phyloP scores from a whole-genome alignment of 2,888 invertebrate species.

The Caenorhabditis wallacei region DNA sequence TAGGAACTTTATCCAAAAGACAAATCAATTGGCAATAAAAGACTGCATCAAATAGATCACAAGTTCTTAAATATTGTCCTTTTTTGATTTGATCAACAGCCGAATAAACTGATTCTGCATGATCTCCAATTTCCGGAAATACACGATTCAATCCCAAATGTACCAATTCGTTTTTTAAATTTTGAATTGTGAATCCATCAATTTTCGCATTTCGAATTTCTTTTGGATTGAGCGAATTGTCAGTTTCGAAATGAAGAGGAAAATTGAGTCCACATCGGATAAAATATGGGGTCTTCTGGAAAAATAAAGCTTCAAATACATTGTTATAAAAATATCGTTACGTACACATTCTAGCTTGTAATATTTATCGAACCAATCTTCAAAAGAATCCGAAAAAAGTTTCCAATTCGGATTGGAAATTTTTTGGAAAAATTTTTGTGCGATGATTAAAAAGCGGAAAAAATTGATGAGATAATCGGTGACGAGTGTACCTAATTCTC shows the following conservation, averaged over 20 bases:
- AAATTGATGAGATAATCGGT: background rate
- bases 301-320: no score
- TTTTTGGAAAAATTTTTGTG: background rate
- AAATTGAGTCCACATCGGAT: no score
- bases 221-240: background rate
- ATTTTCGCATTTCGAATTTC: slow-evolving; percentile 8
- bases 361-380: no score
- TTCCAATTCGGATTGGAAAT: no score
- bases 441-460: background rate
- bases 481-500: background rate
- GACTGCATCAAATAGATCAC: slow-evolving; percentile 23
- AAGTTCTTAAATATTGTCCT: background rate
- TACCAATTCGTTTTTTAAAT: slow-evolving; percentile 18
- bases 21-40: slow-evolving; percentile 14
- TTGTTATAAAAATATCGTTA: no score
- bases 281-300: background rate
- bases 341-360: no score
- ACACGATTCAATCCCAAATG: background rate
- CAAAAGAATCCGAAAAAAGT: no score
- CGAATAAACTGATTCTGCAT: background rate
- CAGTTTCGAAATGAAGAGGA: background rate
- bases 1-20: background rate
- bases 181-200: slow-evolving; percentile 16
- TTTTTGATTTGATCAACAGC: background rate
- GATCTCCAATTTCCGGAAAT: slow-evolving; percentile 1